Base-by-base conservation (phyloP, 2,113 vertebrate genomes). In the Gallinago undulata region DNA sequence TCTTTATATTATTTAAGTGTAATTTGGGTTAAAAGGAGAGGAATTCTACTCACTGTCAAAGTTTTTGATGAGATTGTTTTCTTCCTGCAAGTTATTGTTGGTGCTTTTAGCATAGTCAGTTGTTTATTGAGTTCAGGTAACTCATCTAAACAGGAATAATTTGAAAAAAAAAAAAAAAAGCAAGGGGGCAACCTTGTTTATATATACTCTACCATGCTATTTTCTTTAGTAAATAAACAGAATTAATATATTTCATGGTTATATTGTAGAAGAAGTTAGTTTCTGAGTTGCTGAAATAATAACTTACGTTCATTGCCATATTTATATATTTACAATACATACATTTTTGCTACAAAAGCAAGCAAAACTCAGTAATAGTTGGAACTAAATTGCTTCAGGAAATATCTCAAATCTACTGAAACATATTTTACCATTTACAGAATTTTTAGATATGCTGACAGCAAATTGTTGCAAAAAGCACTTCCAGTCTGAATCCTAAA, bases 51-150 rank as follows among this genome's bases (percentile, higher is more conserved):
- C 3, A 8, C 73, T 94, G 27, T 63, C 53, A 45, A 84, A 87
- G 41, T 33, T 79, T 92, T 87, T 95, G 35, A 94, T 97, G 82
- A 82, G 63, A 57, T 53, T 90, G 19, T 75, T 78, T 91, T 93
- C 47, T 77, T 93, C 25, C 30, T 43, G 85, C 47, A 45, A 67
- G 37, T 78, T 87, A 0, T 16, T 91, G 14, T 48, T 86, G 19
- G 8, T 47, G 16, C 10, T 74, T 80, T 87, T 73, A 84, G 35
- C 62, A 23, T 47, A 82, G 47, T 33, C 43, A 45, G 22, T 56
- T 93, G 47, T 82, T 89, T 60, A 62, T 4, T 73, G n/a, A 55
- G 72, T 86, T 63, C 62, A 62, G 56, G 25, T 93, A 55, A 81
- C 60, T 63, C 63, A 39, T 81, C 10, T 94, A 92, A 83, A 66